Conservation (phyloP, 2,888 invertebrate genomes). For the Epinotia ramella region DNA sequence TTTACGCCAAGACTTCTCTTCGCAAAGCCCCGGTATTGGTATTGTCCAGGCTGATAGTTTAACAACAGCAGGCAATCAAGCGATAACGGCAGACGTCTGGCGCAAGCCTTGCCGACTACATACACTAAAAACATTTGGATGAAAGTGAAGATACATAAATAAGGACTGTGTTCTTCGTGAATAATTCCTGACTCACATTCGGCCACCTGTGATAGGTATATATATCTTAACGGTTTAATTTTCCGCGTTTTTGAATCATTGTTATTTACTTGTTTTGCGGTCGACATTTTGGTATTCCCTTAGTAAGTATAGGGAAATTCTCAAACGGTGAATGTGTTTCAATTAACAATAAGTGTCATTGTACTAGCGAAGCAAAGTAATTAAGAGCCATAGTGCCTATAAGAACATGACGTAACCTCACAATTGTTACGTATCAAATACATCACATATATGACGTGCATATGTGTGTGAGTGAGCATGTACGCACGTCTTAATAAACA, state of each 20-base stretch:
- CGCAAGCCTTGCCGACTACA: conserved; percentile 13
- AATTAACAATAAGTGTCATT: not conserved
- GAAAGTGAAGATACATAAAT: not conserved
- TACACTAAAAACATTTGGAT: conserved; percentile 17
- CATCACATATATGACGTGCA: not conserved
- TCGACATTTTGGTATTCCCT: conserved; percentile 31
- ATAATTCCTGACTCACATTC: conserved; percentile 4
- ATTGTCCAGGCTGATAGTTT: conserved; percentile 29
- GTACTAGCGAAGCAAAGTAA: not conserved
- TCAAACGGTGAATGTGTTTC: not conserved
- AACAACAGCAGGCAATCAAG: conserved; percentile 31
- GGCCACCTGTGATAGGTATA: conserved; percentile 10
- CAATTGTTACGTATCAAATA: not conserved
- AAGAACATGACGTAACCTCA: not conserved
- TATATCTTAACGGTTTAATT: conserved; percentile 3
- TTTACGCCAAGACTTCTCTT: conserved; percentile 1
- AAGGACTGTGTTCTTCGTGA: not conserved
- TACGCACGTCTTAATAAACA: conserved; percentile 40
- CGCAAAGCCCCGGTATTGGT: not conserved
- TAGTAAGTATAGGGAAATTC: conserved; percentile 7
- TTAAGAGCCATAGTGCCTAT: not conserved
- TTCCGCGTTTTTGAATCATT: conserved; percentile 10
- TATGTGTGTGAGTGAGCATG: conserved; percentile 8
- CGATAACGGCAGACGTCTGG: conserved; percentile 26
- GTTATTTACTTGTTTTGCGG: conserved; percentile 15